Conservation (phyloP, 2,113 vertebrate species). For the Willisornis vidua region DNA sequence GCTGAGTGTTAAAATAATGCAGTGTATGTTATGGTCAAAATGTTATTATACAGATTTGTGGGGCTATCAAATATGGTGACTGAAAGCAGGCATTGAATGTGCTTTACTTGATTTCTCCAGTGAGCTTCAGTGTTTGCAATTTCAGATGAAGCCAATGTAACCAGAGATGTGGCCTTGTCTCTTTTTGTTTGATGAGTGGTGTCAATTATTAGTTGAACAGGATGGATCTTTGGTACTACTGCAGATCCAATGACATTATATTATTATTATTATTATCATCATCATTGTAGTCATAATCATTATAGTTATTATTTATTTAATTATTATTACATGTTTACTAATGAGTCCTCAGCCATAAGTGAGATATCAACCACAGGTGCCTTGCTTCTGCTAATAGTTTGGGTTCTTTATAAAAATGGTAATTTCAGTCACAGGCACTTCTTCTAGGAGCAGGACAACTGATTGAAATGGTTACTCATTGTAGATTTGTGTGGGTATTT, state of each 20-base stretch:
- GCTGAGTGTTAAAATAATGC: background rate
- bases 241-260: background rate
- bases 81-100: background rate
- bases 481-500: background rate
- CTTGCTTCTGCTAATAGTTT: background rate
- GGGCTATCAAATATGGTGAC: background rate
- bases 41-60: constrained; percentile 24
- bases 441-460: background rate
- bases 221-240: background rate
- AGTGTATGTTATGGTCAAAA: constrained; percentile 42
- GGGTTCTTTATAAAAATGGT: background rate
- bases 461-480: background rate
- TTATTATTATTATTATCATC: background rate
- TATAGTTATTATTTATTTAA: background rate
- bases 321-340: background rate
- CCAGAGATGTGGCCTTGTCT: background rate
- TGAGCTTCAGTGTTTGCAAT: background rate
- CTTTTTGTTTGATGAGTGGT: background rate
- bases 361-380: background rate
- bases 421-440: background rate
- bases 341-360: background rate
- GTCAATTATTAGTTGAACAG: background rate
- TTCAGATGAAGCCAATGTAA: background rate
- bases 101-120: background rate
- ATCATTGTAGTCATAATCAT: background rate